Conservation (phyloP, 2,113 vertebrate genomes). For the Aramus guarauna region DNA sequence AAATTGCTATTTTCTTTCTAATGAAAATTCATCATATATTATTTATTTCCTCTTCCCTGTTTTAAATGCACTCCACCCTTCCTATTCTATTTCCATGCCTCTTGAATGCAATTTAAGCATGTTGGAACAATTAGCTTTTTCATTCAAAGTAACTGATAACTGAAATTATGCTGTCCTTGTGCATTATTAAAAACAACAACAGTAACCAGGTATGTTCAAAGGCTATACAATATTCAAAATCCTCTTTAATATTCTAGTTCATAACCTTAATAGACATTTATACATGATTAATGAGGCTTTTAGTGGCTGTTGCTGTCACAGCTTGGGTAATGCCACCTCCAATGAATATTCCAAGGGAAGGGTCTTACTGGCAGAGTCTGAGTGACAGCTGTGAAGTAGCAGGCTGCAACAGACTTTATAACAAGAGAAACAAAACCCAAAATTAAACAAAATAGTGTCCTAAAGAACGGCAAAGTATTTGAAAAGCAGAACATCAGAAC, state of each 20-base stretch:
- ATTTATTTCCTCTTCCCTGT: neutral
- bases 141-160: conserved; percentile 19
- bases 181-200: conserved; percentile 30
- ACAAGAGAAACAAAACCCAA: neutral
- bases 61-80: neutral
- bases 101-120: neutral
- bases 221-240: neutral
- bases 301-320: neutral
- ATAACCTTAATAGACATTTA: conserved; percentile 20
- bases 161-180: neutral
- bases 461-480: neutral
- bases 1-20: neutral
- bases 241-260: conserved; percentile 4
- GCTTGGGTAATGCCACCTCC: neutral
- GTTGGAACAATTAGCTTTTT: conserved; percentile 12
- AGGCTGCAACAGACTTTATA: neutral
- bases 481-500: neutral
- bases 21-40: neutral
- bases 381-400: neutral
- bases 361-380: neutral
- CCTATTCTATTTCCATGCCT: neutral
- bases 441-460: neutral
- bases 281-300: conserved; percentile 29
- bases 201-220: neutral
- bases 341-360: neutral